phyloP scores from a whole-genome alignment of 2,888 invertebrate genomes.

The Megaustenia siamemsis region DNA sequence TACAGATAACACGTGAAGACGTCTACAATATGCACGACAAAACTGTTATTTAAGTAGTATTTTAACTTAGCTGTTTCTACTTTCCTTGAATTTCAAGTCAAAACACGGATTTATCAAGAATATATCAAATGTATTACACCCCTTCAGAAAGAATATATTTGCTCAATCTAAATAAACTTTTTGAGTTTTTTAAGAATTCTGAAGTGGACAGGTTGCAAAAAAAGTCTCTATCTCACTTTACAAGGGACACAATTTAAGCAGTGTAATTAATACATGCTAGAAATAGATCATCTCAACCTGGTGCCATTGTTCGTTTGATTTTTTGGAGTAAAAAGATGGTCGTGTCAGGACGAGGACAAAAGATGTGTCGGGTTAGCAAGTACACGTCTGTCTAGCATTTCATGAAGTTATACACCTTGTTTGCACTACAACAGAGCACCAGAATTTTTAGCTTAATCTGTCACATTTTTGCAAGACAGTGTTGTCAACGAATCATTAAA shows the following conservation, averaged over 20 bases:
- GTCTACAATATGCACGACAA: no score
- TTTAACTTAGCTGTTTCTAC: no score
- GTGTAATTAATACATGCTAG: background rate
- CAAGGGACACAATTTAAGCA: background rate
- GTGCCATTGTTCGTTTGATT: background rate
- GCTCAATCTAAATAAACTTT: background rate
- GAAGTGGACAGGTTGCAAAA: background rate
- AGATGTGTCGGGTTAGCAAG: background rate
- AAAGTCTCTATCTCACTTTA: background rate
- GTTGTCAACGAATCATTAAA: no score
- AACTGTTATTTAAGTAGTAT: no score
- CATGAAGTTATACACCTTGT: background rate
- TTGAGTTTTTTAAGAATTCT: background rate
- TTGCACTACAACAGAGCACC: background rate
- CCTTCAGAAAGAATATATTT: no score
- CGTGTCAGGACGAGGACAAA: background rate
- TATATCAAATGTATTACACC: no score
- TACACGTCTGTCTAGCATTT: background rate
- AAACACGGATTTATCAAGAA: no score
- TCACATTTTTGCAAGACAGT: background rate
- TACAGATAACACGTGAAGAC: no score
- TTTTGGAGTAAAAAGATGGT: background rate
- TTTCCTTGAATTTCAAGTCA: no score
- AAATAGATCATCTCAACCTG: background rate
- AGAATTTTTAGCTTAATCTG: background rate